phyloP scores from a whole-genome alignment of 2,797 vertebrate genomes.

The Halcyon smyrnensis region DNA sequence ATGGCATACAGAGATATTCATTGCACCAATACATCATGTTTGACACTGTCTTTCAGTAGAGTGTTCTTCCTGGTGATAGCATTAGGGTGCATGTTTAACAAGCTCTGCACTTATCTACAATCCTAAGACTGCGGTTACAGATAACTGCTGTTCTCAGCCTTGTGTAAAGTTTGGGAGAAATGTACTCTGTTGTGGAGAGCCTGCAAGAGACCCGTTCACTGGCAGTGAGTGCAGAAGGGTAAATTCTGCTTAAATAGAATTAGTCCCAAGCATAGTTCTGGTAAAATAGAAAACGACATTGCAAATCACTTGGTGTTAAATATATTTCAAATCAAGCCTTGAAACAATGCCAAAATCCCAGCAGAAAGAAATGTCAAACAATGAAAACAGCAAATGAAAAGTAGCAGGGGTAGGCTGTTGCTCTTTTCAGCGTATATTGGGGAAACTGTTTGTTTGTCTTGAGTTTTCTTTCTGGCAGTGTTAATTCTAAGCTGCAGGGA shows the following conservation, averaged over 20 bases:
- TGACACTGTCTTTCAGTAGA: neutral
- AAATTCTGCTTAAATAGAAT: slow-evolving; percentile 35
- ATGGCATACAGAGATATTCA: neutral
- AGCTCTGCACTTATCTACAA: neutral
- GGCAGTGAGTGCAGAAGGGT: slow-evolving; percentile 7
- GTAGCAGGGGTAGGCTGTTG: slow-evolving; percentile 41
- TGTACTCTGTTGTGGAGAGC: neutral
- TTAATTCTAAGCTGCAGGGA: slow-evolving; percentile 13
- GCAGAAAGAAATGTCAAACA: slow-evolving; percentile 61
- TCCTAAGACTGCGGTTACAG: neutral
- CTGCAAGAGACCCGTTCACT: neutral
- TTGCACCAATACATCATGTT: neutral
- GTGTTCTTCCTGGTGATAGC: neutral
- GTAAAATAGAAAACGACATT: slow-evolving; percentile 51
- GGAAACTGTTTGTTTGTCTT: slow-evolving; percentile 43
- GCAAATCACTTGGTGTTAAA: slow-evolving; percentile 55
- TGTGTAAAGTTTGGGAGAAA: neutral
- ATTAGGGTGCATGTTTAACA: neutral
- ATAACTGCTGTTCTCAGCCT: neutral
- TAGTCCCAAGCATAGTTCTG: slow-evolving; percentile 45
- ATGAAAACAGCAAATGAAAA: slow-evolving; percentile 50
- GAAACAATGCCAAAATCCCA: slow-evolving; percentile 49
- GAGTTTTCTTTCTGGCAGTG: slow-evolving; percentile 33
- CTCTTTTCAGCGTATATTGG: slow-evolving; percentile 42
- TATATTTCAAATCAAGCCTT: slow-evolving; percentile 50